Percentiles rank a stretch among this genome's conserved stretches.
phyloP scores from a whole-genome alignment of 2,113 vertebrate species.

The Agapornis roseicollis region DNA sequence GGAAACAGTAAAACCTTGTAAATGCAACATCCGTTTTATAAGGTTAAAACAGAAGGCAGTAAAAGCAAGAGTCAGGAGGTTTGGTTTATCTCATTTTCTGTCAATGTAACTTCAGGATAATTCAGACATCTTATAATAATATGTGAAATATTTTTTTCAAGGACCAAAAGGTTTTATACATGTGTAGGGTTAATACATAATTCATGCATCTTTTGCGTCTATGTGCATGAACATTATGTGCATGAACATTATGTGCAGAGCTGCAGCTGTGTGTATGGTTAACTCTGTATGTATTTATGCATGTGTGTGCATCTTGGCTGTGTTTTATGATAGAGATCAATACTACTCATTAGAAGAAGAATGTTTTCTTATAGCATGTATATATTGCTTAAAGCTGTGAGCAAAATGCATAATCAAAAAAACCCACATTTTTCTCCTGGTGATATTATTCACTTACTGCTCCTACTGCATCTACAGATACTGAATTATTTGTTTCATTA shows the following conservation, averaged over 20 bases:
- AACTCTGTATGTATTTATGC: neutral
- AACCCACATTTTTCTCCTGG: neutral
- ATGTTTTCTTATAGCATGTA: neutral
- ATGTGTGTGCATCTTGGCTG: neutral
- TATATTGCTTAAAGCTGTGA: neutral
- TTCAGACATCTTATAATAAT: neutral
- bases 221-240: neutral
- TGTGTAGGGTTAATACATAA: neutral
- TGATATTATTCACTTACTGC: constrained; percentile 21
- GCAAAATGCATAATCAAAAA: neutral
- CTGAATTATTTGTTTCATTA: constrained; percentile 14
- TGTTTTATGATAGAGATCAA: neutral
- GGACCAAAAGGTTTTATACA: neutral
- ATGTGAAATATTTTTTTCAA: neutral
- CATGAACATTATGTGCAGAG: neutral
- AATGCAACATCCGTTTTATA: neutral
- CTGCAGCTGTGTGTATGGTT: neutral
- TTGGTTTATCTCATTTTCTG: neutral
- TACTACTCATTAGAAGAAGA: neutral
- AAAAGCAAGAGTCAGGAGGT: neutral
- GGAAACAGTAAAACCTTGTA: neutral
- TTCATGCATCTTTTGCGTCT: neutral
- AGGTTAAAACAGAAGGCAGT: neutral
- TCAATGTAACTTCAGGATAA: neutral
- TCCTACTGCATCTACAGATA: neutral